Evolutionary conservation across 2,797 vertebrate genomes (phyloP).

Genomic region (Delichon dasypus): DNA sequence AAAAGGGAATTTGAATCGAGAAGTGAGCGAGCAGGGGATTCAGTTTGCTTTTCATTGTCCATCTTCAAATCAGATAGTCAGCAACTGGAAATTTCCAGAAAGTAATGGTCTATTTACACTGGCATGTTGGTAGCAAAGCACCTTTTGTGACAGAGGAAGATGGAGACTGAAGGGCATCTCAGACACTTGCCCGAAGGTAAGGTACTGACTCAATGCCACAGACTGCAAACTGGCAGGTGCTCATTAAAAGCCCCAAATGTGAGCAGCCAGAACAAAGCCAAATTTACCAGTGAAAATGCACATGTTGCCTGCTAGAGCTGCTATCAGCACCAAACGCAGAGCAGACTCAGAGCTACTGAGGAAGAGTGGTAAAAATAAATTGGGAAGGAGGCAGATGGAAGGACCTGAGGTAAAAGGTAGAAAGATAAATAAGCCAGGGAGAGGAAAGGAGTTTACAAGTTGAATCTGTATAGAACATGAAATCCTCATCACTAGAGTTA

Average conservation of each 20-base stretch:
- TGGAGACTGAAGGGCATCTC: background rate
- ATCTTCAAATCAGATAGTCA: background rate
- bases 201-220: background rate
- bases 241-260: slow-evolving; percentile 30
- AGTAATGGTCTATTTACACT: slow-evolving; percentile 6
- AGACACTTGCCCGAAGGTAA: background rate
- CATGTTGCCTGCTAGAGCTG: background rate
- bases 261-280: background rate
- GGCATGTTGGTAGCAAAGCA: background rate
- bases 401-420: background rate
- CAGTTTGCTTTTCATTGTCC: background rate
- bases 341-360: background rate
- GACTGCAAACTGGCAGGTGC: slow-evolving; percentile 28
- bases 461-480: background rate
- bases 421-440: background rate
- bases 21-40: background rate
- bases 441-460: background rate
- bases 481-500: background rate
- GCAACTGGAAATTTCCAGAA: slow-evolving; percentile 8
- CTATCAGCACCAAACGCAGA: background rate
- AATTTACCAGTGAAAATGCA: background rate
- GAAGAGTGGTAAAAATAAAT: background rate
- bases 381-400: background rate
- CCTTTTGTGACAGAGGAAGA: background rate
- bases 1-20: background rate